Conservation (phyloP, 2,113 vertebrate genomes). For the Carassius carassius region DNA sequence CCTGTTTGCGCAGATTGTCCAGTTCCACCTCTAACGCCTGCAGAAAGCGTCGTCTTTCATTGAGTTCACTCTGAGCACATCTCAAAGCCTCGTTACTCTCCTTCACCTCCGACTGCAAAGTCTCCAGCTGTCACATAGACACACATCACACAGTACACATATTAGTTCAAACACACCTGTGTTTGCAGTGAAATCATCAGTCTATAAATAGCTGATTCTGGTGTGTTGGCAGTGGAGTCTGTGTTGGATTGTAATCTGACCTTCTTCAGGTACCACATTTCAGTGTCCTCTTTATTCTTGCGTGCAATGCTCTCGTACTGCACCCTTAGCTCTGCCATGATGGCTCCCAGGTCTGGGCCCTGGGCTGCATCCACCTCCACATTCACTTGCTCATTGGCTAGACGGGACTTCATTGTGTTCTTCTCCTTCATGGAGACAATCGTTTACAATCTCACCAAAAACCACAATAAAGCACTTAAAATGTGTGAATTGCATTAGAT, state of each 20-base stretch:
- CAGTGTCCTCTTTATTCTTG: conserved; percentile 81
- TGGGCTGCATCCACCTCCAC: conserved; percentile 77
- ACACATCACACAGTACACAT: neutral
- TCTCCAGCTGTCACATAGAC: conserved; percentile 66
- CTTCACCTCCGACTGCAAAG: conserved; percentile 75
- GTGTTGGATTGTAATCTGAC: conserved; percentile 52
- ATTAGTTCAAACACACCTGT: neutral
- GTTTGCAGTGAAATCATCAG: conserved; percentile 12
- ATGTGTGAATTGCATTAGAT: too few relatives aligned
- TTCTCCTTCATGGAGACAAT: conserved; percentile 68
- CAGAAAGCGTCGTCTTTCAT: conserved; percentile 74
- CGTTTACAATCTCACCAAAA: neutral
- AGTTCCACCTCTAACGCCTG: conserved; percentile 78
- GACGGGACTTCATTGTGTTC: conserved; percentile 64
- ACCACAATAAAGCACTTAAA: too few relatives aligned
- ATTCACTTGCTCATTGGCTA: conserved; percentile 74
- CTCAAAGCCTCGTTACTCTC: conserved; percentile 74
- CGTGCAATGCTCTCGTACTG: conserved; percentile 79
- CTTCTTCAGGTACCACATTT: conserved; percentile 80
- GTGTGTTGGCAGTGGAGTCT: neutral
- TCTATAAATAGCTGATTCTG: neutral
- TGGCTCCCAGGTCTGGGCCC: conserved; percentile 74
- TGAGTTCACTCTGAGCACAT: conserved; percentile 72
- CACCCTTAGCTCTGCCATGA: conserved; percentile 75
- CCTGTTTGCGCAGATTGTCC: conserved; percentile 77